Evolutionary conservation across 2,113 vertebrate genomes (phyloP).

Genomic region (Eonycteris spelaea): DNA sequence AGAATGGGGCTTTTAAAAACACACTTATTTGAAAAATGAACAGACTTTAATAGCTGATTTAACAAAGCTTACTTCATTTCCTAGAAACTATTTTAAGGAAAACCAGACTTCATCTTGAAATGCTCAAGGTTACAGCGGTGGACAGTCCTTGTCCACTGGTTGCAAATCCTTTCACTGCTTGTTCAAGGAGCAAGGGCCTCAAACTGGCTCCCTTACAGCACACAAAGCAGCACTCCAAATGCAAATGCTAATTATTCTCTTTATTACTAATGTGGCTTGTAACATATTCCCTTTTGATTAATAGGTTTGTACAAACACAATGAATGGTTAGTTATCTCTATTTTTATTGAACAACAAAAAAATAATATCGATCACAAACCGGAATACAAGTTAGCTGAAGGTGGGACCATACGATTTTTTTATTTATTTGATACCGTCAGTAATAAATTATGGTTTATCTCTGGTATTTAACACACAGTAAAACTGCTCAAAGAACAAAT

Average conservation of each 20-base stretch:
- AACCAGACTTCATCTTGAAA: conserved; percentile 2
- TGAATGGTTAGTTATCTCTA: not conserved
- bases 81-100: conserved; percentile 43
- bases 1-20: not conserved
- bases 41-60: not conserved
- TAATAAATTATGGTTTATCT: not conserved
- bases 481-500: not conserved
- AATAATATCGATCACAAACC: not conserved
- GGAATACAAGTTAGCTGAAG: not conserved
- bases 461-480: not conserved
- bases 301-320: not conserved
- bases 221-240: not conserved
- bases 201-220: not conserved
- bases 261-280: not conserved
- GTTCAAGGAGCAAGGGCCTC: not conserved
- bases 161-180: not conserved
- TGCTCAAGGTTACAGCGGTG: not conserved
- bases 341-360: conserved; percentile 9
- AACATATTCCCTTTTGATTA: not conserved
- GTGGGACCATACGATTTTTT: not conserved
- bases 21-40: not conserved
- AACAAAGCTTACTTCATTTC: conserved; percentile 45
- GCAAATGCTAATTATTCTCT: not conserved
- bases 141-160: not conserved
- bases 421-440: not conserved